Percentiles rank a stretch among this genome's conserved stretches.
phyloP scores from a whole-genome alignment of 1,140 invertebrate genomes.

The Dendrolimus punctatus region DNA sequence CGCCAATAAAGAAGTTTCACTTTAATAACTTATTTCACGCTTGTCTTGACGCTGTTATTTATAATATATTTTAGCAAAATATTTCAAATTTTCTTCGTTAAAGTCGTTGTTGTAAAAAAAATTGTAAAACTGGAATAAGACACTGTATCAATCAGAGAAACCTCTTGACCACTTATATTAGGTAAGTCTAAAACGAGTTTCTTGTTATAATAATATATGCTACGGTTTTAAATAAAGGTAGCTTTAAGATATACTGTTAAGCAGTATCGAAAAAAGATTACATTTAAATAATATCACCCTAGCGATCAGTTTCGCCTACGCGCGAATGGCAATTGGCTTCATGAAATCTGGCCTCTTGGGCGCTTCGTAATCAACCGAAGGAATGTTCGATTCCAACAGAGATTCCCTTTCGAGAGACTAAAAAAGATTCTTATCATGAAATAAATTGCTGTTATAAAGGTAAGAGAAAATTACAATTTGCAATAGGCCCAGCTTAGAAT shows the following conservation, averaged over 20 bases:
- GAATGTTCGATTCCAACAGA: slow-evolving; percentile 57
- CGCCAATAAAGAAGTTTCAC: too few species aligned
- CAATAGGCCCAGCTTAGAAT: slow-evolving; percentile 54
- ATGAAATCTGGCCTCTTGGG: slow-evolving; percentile 65
- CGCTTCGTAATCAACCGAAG: slow-evolving; percentile 60
- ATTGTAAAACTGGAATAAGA: too few species aligned
- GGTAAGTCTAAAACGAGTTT: too few species aligned
- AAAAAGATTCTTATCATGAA: slow-evolving; percentile 60
- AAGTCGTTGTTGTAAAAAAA: too few species aligned
- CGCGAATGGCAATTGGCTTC: slow-evolving; percentile 58
- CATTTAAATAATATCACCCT: slow-evolving; percentile 70
- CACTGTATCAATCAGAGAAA: too few species aligned
- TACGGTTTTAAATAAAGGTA: slow-evolving; percentile 14
- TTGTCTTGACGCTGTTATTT: too few species aligned
- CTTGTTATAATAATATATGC: too few species aligned
- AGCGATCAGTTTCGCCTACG: slow-evolving; percentile 62
- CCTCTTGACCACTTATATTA: too few species aligned
- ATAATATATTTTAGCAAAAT: too few species aligned
- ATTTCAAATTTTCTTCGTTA: too few species aligned
- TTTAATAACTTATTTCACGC: too few species aligned
- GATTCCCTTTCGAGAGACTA: slow-evolving; percentile 54
- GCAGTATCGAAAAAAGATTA: slow-evolving; percentile 68
- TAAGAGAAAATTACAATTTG: slow-evolving; percentile 60
- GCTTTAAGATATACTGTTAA: slow-evolving; percentile 23
- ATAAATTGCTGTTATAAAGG: slow-evolving; percentile 45